A percentile compares a stretch with the other conserved stretches of the same genome.
Conservation (phyloP, 2,888 invertebrate species). For the Aphrophora alni region DNA sequence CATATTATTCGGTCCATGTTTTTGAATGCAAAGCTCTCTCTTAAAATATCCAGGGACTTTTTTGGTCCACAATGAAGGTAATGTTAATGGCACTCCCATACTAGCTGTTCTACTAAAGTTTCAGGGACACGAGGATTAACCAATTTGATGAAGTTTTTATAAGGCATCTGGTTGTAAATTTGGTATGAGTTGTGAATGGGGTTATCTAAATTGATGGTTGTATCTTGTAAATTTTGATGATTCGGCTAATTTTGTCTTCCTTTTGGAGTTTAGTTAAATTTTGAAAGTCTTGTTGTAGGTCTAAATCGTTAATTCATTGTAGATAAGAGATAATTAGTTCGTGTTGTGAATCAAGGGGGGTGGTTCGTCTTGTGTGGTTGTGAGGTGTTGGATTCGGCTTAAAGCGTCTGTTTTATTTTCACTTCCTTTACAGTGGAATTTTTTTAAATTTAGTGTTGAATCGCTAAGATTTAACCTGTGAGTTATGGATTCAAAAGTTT, state of each 20-base stretch:
- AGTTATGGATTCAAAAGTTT: not conserved
- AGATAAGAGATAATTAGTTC: too few relatives aligned
- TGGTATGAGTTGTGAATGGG: not conserved
- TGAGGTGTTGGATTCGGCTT: too few relatives aligned
- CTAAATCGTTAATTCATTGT: too few relatives aligned
- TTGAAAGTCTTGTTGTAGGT: too few relatives aligned
- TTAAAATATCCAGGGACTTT: too few relatives aligned
- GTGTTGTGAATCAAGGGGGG: not conserved
- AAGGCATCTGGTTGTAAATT: too few relatives aligned
- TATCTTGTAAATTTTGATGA: too few relatives aligned
- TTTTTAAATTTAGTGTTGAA: conserved; percentile 12
- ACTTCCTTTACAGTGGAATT: not conserved
- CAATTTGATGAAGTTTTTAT: not conserved
- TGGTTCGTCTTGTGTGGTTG: not conserved
- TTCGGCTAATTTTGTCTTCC: too few relatives aligned
- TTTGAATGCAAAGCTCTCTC: too few relatives aligned
- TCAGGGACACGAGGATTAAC: not conserved
- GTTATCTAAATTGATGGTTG: not conserved
- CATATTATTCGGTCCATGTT: too few relatives aligned
- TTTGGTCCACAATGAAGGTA: not conserved
- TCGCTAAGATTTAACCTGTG: not conserved
- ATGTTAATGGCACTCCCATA: not conserved
- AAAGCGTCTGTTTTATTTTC: not conserved
- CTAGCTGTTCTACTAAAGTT: not conserved
- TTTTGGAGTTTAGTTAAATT: too few relatives aligned